These are phyloP conservation scores for Meiosimyza platycephala DNA, from an alignment of 2,888 invertebrate genomes.

Conservation along the genomic window DNA sequence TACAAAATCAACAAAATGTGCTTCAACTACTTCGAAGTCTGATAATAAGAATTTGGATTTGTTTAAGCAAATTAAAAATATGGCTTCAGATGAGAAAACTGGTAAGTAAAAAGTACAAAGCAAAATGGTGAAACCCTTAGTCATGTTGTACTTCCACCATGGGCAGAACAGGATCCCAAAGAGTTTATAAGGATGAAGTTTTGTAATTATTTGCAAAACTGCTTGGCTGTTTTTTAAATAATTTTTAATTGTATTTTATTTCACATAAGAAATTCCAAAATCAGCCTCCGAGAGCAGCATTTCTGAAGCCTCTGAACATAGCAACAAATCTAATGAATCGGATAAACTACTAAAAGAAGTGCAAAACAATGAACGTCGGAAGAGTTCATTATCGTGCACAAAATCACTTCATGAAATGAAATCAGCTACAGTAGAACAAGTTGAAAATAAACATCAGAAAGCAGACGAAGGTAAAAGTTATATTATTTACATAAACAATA, in stretches of 20 bases:
- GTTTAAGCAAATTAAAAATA: conserved; percentile 81
- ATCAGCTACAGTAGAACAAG: conserved; percentile 61
- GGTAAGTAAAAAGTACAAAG: conserved; percentile 78
- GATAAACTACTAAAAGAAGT: conserved; percentile 12
- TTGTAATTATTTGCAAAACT: background rate
- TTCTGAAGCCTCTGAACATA: conserved; percentile 79
- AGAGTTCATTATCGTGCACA: conserved; percentile 64
- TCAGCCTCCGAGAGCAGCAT: conserved; percentile 91
- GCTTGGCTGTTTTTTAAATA: background rate
- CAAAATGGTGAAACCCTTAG: conserved; percentile 96
- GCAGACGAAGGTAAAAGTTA: conserved; percentile 51
- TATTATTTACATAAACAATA: background rate
- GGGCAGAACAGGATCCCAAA: conserved; percentile 95
- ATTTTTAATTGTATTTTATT: background rate
- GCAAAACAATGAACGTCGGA: conserved; percentile 52
- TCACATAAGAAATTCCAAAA: conserved; percentile 72
- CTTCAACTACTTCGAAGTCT: conserved; percentile 17
- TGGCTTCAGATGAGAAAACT: conserved; percentile 72
- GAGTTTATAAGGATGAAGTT: conserved; percentile 84
- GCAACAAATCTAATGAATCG: conserved; percentile 15
- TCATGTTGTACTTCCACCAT: conserved; percentile 93
- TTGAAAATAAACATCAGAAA: conserved; percentile 37
- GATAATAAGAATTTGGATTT: conserved; percentile 68
- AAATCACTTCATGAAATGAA: conserved; percentile 67
- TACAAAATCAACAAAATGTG: background rate